These are phyloP conservation scores for Drosophila chauvacae DNA, from an alignment of 1,140 invertebrate species.

Conservation along the genomic window DNA sequence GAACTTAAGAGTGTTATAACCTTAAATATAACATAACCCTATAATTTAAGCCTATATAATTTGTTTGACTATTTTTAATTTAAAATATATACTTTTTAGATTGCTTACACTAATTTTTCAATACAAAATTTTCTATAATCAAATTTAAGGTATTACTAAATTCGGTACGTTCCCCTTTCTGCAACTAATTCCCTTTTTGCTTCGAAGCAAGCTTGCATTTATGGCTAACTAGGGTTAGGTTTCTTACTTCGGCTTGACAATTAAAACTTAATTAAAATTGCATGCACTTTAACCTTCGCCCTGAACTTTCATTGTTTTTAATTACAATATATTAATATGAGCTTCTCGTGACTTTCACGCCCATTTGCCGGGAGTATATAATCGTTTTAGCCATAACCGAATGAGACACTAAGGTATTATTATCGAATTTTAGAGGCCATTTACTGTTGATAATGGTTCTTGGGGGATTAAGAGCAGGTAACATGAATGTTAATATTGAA, in stretches of 20 bases:
- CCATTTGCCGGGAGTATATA: conserved; percentile 26
- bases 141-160: background rate
- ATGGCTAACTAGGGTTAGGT: conserved; percentile 17
- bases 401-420: conserved; percentile 39
- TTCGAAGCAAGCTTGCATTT: conserved; percentile 5
- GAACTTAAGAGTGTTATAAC: too few relatives aligned
- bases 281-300: conserved; percentile 57
- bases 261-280: conserved; percentile 57
- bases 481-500: too few relatives aligned
- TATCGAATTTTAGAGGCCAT: background rate
- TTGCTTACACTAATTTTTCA: background rate
- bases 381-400: conserved; percentile 30
- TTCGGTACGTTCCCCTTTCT: background rate
- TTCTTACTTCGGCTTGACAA: conserved; percentile 21
- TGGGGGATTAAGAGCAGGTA: too few relatives aligned
- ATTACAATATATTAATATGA: conserved; percentile 51
- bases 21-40: too few relatives aligned
- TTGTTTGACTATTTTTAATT: too few relatives aligned
- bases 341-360: conserved; percentile 30
- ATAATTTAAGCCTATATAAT: too few relatives aligned
- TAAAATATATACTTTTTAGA: background rate
- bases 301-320: conserved; percentile 51
- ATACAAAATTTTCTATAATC: too few relatives aligned
- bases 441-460: background rate
- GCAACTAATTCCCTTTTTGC: conserved; percentile 2